Evolutionary conservation across 2,797 vertebrate genomes (phyloP).

Genomic region (Cheirogaleus major): DNA sequence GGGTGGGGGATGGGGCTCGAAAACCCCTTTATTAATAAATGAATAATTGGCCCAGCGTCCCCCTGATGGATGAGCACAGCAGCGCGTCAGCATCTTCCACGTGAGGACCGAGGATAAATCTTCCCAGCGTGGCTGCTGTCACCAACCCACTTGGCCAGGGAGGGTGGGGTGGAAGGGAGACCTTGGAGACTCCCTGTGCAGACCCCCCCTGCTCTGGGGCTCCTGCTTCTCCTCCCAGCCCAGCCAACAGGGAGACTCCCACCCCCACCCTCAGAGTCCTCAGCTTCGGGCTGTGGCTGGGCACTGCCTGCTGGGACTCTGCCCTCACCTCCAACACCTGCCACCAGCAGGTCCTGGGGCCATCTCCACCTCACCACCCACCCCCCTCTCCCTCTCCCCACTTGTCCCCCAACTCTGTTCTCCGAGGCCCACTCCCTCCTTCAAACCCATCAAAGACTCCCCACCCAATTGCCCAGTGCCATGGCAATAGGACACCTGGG

Average conservation of each 20-base stretch:
- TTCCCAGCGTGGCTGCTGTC: neutral
- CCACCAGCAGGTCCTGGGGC: neutral
- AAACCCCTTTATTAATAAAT: conserved; percentile 81
- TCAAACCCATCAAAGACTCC: neutral
- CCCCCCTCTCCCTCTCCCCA: rapidly evolving
- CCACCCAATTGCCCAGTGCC: neutral
- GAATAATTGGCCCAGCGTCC: conserved; percentile 82
- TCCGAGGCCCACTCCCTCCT: too few species aligned
- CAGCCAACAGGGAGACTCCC: neutral
- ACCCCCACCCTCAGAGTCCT: rapidly evolving
- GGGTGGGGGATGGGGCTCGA: conserved; percentile 74
- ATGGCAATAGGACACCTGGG: neutral
- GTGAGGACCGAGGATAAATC: neutral
- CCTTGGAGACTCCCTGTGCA: neutral
- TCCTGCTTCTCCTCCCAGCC: neutral
- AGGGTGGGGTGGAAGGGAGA: neutral
- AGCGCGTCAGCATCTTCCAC: neutral
- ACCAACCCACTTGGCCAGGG: neutral
- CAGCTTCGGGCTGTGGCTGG: rapidly evolving
- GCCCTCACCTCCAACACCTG: neutral
- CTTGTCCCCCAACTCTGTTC: too few species aligned
- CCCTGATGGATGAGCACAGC: conserved; percentile 1
- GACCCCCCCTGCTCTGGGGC: neutral
- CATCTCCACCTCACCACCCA: neutral
- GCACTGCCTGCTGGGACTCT: neutral